Evolutionary conservation across 1,140 invertebrate genomes (phyloP).

Genomic region (Drosophila nikananu): DNA sequence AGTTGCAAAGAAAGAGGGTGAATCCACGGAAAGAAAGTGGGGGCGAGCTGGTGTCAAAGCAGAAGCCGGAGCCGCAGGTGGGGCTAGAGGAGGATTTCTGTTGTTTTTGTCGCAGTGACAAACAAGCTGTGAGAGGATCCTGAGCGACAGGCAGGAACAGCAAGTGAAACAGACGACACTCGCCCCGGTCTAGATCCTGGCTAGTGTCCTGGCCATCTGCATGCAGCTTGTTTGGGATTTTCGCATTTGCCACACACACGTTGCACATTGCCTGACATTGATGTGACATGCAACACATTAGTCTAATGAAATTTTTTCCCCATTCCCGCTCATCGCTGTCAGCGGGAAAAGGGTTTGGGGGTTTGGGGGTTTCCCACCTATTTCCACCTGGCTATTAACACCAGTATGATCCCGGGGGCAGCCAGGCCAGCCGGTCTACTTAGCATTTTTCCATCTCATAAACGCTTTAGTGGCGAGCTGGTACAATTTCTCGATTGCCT

Average conservation of each 20-base stretch:
- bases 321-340: neutral
- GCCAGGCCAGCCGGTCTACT: neutral
- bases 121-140: constrained; percentile 49
- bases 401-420: neutral
- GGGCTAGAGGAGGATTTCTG: constrained; percentile 8
- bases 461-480: constrained; percentile 19
- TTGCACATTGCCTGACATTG: constrained; percentile 63
- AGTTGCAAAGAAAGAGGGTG: constrained; percentile 29
- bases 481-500: constrained; percentile 8
- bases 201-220: constrained; percentile 57
- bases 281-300: constrained; percentile 80
- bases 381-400: constrained; percentile 29
- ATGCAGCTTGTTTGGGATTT: constrained; percentile 74
- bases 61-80: constrained; percentile 19
- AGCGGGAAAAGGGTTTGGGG: constrained; percentile 1
- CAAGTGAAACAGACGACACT: constrained; percentile 33
- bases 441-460: constrained; percentile 34
- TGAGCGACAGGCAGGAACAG: constrained; percentile 53
- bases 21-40: constrained; percentile 21
- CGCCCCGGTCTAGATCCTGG: constrained; percentile 38
- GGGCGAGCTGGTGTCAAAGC: constrained; percentile 3
- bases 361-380: neutral
- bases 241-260: constrained; percentile 65
- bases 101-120: constrained; percentile 59
- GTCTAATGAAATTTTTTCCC: constrained; percentile 72